These are phyloP conservation scores for Acanthochromis polyacanthus DNA, from an alignment of 2,113 vertebrate species.

Conservation along the genomic window DNA sequence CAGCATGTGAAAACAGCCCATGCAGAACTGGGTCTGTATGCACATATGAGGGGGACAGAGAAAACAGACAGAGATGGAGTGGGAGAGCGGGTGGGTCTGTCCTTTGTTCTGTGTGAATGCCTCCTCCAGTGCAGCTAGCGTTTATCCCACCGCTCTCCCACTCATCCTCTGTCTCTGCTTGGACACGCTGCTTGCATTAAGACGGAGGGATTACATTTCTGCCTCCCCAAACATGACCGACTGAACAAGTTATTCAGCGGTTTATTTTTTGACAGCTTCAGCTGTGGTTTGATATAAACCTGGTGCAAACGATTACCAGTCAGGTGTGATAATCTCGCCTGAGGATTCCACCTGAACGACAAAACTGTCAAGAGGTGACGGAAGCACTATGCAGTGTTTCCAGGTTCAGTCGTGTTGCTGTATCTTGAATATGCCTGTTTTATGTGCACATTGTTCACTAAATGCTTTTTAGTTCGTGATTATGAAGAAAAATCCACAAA, in stretches of 20 bases:
- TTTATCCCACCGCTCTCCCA: slow-evolving; percentile 42
- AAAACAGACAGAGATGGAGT: background rate
- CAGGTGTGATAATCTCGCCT: background rate
- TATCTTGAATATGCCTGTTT: too few species aligned
- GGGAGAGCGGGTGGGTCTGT: slow-evolving; percentile 15
- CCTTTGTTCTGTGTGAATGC: slow-evolving; percentile 42
- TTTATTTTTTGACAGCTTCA: too few species aligned
- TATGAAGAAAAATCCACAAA: too few species aligned
- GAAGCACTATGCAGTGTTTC: too few species aligned
- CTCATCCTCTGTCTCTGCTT: slow-evolving; percentile 35
- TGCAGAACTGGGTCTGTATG: background rate
- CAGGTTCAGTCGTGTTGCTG: too few species aligned
- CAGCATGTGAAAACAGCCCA: background rate
- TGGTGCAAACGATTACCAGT: background rate
- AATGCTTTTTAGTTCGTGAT: too few species aligned
- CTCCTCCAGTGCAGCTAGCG: slow-evolving; percentile 25
- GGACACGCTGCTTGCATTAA: slow-evolving; percentile 28
- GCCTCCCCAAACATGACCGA: too few species aligned
- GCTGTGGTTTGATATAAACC: background rate
- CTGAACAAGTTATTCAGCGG: too few species aligned
- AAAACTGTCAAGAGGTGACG: too few species aligned
- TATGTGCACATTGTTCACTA: too few species aligned
- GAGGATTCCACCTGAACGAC: too few species aligned
- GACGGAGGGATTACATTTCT: slow-evolving; percentile 36
- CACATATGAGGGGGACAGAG: background rate